Evolutionary conservation across 1,140 invertebrate species (phyloP), one percentile per base, ranked within the genome.

Genomic region (Littorina saxatilis): DNA sequence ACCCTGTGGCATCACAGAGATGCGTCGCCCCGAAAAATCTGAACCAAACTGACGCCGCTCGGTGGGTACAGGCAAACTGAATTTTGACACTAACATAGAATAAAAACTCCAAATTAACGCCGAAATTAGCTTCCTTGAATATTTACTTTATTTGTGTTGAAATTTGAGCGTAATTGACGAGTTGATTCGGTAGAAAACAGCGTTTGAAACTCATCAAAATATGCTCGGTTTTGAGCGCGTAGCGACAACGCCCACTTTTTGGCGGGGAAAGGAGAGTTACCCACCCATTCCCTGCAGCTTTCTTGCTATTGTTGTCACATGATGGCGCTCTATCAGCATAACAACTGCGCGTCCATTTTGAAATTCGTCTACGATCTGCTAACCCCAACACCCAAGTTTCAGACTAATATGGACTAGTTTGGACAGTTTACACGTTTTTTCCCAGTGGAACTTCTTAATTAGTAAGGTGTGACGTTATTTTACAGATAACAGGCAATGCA

Each of bases 301-400:
- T 74, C 39, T 50, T 81, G 68, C 77, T 72, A 86, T 83, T 86
- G 83, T 84, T 83, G 68, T 83, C 83, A 82, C 83, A 68, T 75
- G 85, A 83, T 84, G 85, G 85, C 85, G 85, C 85, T 86, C 70
- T 55, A 40, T 35, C 79, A 72, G 50, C 58, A 15, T 78, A 76
- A 79, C 77, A 79, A 82, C 76, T 80, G 76, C 80, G 85, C 84
- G 81, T 82, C 82, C 75, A 83, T 82, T 86, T 86, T 83, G 78
- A 72, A 78, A 32, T 70, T 39, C 50, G 61, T 79, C 17, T n/a
- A 39, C 32, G 35, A 20, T 63, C 35, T 27, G 27, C 40, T n/a
- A 27, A 37, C 55, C 13, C 32, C 5, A 43, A 55, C 35, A 23
- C 23, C 1, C 7, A 2, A 20, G 35, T 39, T 68, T 68, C 23